These are phyloP conservation scores for Coreius guichenoti DNA, from an alignment of 2,797 vertebrate genomes.

Conservation along the genomic window DNA sequence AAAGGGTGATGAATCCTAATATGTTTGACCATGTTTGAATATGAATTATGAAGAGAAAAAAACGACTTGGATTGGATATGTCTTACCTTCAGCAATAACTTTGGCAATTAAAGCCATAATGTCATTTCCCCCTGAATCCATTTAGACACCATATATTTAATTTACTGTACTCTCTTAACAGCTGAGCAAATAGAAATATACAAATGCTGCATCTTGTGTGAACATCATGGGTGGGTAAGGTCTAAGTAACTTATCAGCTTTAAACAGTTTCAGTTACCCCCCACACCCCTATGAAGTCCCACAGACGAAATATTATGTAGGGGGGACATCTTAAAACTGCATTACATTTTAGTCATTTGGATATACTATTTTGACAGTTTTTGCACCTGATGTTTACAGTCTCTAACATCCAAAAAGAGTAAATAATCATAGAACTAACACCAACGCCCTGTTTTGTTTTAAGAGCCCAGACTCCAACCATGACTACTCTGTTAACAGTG, in stretches of 20 bases:
- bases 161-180: conserved; percentile 35
- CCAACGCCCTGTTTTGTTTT: not conserved
- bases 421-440: not conserved
- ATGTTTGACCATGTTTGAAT: not conserved
- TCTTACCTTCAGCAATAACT: conserved; percentile 82
- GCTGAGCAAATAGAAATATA: conserved; percentile 9
- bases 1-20: not conserved
- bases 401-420: not conserved
- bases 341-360: not conserved
- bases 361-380: not conserved
- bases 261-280: conserved; percentile 66
- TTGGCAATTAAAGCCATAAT: conserved; percentile 78
- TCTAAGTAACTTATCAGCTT: conserved; percentile 75
- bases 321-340: not conserved
- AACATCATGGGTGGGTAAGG: conserved; percentile 68
- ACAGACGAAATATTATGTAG: conserved; percentile 35
- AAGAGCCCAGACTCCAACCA: not conserved
- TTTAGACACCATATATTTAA: conserved; percentile 56
- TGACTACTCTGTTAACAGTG: not conserved
- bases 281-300: conserved; percentile 52
- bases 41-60: not conserved
- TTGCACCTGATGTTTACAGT: not conserved
- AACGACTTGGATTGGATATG: not conserved
- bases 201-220: conserved; percentile 65
- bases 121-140: conserved; percentile 75